Conservation (phyloP, 1,140 invertebrate genomes). For the Nomia melanderi region DNA sequence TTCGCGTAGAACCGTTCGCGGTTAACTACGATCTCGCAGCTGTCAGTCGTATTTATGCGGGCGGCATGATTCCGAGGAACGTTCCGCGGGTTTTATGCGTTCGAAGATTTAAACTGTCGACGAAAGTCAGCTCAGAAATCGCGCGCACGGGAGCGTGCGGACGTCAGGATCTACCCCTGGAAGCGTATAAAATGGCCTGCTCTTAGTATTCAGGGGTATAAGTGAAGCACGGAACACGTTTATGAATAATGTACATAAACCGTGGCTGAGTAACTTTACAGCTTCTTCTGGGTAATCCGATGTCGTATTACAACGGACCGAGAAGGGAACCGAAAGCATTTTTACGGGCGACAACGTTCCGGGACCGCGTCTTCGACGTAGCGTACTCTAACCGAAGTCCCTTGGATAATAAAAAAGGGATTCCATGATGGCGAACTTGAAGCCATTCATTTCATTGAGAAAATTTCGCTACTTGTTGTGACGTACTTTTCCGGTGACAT, state of each 20-base stretch:
- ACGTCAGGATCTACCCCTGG: background rate
- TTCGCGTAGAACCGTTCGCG: too few relatives aligned
- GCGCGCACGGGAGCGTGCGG: background rate
- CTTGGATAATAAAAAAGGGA: too few relatives aligned
- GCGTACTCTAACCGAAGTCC: background rate
- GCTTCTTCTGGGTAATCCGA: background rate
- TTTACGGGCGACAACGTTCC: background rate
- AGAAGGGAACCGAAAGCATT: constrained; percentile 2
- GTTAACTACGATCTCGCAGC: too few relatives aligned
- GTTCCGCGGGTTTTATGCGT: background rate
- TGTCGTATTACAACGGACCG: background rate
- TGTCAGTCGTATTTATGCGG: too few relatives aligned
- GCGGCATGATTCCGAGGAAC: too few relatives aligned
- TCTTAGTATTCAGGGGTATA: background rate
- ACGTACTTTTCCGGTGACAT: too few relatives aligned
- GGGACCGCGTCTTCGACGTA: background rate
- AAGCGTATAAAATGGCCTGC: background rate
- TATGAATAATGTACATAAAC: constrained; percentile 42
- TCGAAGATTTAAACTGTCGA: background rate
- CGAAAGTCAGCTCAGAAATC: background rate
- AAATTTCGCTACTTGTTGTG: too few relatives aligned
- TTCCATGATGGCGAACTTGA: too few relatives aligned
- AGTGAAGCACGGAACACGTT: constrained; percentile 8
- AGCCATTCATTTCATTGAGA: too few relatives aligned
- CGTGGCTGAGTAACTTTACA: constrained; percentile 21